Conservation (phyloP, 2,888 invertebrate species). For the Kryphioiulus occultus region DNA sequence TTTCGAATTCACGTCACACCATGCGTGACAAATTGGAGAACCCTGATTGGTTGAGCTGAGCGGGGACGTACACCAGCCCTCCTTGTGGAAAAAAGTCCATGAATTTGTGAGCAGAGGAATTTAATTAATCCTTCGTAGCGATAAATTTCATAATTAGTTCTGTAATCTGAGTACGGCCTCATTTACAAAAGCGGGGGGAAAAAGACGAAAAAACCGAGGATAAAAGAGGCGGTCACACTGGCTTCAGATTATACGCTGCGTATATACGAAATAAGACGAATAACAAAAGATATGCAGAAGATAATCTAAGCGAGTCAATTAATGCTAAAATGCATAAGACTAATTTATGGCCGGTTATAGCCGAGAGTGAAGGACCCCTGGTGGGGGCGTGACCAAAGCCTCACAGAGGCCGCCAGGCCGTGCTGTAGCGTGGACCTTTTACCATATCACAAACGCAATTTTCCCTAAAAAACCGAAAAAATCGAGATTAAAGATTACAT, state of each 20-base stretch:
- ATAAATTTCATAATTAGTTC: neutral
- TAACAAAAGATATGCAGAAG: neutral
- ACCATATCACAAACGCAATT: neutral
- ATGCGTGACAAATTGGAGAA: neutral
- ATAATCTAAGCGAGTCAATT: slow-evolving; percentile 5
- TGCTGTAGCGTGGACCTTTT: neutral
- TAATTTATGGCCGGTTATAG: neutral
- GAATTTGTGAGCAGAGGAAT: neutral
- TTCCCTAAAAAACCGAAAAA: neutral
- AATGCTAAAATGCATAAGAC: neutral
- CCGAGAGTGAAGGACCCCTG: neutral
- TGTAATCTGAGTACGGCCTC: neutral
- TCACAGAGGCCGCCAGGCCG: neutral
- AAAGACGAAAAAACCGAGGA: neutral
- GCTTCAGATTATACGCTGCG: neutral
- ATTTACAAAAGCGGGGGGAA: neutral
- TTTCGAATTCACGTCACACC: neutral
- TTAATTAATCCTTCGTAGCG: neutral
- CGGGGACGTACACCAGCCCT: too few species aligned
- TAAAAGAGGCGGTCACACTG: slow-evolving; percentile 1
- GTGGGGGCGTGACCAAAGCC: slow-evolving; percentile 5
- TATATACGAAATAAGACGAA: neutral
- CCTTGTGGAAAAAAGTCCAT: neutral
- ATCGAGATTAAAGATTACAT: neutral
- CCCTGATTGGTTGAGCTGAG: neutral